Conservation (phyloP, 23 tunicate genomes). For the Clavelina lepadiformis region DNA sequence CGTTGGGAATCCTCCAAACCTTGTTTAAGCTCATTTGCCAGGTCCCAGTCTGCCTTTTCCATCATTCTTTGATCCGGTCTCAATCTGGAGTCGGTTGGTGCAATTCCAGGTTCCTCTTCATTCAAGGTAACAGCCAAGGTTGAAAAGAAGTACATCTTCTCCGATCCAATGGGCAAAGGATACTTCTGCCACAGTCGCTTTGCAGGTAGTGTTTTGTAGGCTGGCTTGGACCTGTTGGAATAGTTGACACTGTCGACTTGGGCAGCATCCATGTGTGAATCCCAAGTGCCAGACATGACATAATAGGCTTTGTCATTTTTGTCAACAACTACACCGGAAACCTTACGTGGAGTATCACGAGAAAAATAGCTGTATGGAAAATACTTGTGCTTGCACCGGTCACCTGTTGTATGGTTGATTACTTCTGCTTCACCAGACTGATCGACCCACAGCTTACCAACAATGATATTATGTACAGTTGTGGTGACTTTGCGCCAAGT, state of each 20-base stretch:
- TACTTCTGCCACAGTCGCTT: slow-evolving; percentile 48
- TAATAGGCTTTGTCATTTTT: slow-evolving; percentile 60
- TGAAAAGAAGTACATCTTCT: slow-evolving; percentile 87
- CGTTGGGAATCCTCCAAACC: slow-evolving; percentile 90
- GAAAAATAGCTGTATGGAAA: slow-evolving; percentile 94
- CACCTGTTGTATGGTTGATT: slow-evolving; percentile 83
- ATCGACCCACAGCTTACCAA: slow-evolving; percentile 98
- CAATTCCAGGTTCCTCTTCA: slow-evolving; percentile 57
- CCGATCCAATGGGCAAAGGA: slow-evolving; percentile 61
- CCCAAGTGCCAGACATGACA: slow-evolving; percentile 90
- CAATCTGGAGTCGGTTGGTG: slow-evolving; percentile 88
- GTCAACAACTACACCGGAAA: slow-evolving; percentile 83
- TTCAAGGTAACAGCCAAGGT: slow-evolving; percentile 75
- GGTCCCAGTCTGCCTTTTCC: slow-evolving; percentile 94
- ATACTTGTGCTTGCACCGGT: slow-evolving; percentile 83
- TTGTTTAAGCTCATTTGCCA: slow-evolving; percentile 75
- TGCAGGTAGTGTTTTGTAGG: slow-evolving; percentile 56
- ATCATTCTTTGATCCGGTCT: slow-evolving; percentile 90
- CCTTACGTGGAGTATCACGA: slow-evolving; percentile 82
- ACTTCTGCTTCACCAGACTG: slow-evolving; percentile 93
- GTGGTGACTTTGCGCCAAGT: slow-evolving; percentile 89
- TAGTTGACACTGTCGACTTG: slow-evolving; percentile 56
- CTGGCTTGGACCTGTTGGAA: slow-evolving; percentile 45
- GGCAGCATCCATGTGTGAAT: slow-evolving; percentile 76
- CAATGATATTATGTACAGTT: slow-evolving; percentile 94